A percentile compares a stretch with the other conserved stretches of the same genome.
phyloP scores from a whole-genome alignment of 2,888 invertebrate species.

The Netelia melanura region DNA sequence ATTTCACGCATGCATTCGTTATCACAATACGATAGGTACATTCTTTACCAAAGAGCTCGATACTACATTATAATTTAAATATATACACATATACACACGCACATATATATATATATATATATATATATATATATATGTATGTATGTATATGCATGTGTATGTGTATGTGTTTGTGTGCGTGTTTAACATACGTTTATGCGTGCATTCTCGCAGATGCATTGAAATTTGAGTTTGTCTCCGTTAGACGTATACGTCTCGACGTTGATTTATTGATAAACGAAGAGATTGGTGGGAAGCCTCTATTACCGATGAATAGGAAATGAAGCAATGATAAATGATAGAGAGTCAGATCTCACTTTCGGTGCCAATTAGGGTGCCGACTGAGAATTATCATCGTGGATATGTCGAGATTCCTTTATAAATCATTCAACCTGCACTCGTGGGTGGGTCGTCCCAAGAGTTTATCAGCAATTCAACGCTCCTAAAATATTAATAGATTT shows the following conservation, averaged over 20 bases:
- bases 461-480: constrained; percentile 36
- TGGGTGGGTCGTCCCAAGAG: constrained; percentile 13
- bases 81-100: background rate
- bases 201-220: constrained; percentile 24
- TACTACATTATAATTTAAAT: constrained; percentile 59
- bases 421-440: constrained; percentile 46
- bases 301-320: background rate
- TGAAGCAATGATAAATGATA: constrained; percentile 13
- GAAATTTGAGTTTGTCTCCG: background rate
- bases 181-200: constrained; percentile 8
- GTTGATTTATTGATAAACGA: constrained; percentile 1
- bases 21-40: constrained; percentile 69
- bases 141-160: background rate
- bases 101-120: constrained; percentile 1
- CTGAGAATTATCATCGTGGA: constrained; percentile 55
- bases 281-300: background rate
- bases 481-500: constrained; percentile 10
- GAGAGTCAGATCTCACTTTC: constrained; percentile 1
- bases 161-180: background rate
- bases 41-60: constrained; percentile 67
- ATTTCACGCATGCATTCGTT: constrained; percentile 58
- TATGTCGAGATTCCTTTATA: constrained; percentile 65
- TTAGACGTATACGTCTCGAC: background rate
- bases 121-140: constrained; percentile 3
- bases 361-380: constrained; percentile 31